Conservation (phyloP, 2,888 invertebrate species). For the Norana najaformis region DNA sequence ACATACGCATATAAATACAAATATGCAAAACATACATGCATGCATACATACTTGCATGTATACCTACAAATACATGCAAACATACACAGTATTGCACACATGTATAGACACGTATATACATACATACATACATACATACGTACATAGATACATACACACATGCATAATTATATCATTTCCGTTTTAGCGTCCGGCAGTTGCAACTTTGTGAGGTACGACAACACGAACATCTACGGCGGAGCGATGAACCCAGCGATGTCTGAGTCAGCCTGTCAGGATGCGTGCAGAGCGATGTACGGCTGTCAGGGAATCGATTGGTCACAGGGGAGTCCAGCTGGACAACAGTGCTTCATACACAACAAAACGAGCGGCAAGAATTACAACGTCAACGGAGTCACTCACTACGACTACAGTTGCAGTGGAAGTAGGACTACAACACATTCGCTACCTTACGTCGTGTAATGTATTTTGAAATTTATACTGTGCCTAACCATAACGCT, state of each 20-base stretch:
- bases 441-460: background rate
- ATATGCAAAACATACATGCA: too few species aligned
- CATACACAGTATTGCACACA: too few species aligned
- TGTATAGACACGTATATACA: too few species aligned
- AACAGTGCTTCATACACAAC: background rate
- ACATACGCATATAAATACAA: too few species aligned
- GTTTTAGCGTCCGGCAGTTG: too few species aligned
- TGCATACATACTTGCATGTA: too few species aligned
- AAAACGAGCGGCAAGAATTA: background rate
- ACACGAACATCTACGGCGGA: background rate
- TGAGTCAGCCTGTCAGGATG: background rate
- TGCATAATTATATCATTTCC: too few species aligned
- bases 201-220: background rate
- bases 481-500: too few species aligned
- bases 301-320: conserved; percentile 9
- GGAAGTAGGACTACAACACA: background rate
- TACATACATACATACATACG: too few species aligned
- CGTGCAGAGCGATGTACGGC: background rate
- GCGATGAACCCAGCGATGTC: background rate
- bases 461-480: too few species aligned
- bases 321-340: background rate
- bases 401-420: background rate
- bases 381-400: background rate
- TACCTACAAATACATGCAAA: too few species aligned
- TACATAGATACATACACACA: too few species aligned